Evolutionary conservation across 2,113 vertebrate species (phyloP).

Genomic region (Porphyrio hochstetteri): DNA sequence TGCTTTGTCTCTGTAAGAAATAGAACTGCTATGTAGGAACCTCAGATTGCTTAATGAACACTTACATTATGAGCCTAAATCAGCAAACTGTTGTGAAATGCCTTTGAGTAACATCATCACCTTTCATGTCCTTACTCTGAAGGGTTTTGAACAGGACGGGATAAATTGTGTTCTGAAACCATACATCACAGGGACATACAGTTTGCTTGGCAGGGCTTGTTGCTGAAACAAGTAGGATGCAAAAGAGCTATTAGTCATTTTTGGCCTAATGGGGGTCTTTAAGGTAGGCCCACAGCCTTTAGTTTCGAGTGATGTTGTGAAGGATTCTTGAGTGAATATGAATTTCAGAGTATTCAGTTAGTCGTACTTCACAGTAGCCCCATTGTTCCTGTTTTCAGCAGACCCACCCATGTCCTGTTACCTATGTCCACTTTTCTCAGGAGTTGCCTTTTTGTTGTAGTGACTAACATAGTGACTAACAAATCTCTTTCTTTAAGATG

Average conservation of each 20-base stretch:
- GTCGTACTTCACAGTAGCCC: background rate
- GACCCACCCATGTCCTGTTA: background rate
- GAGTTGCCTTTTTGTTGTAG: background rate
- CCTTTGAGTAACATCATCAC: background rate
- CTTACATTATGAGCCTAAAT: background rate
- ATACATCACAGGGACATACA: rapidly evolving
- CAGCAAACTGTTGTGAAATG: background rate
- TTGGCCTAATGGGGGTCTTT: background rate
- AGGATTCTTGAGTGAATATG: background rate
- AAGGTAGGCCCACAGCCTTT: rapidly evolving
- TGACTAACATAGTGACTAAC: background rate
- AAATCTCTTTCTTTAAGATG: background rate
- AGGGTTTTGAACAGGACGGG: background rate
- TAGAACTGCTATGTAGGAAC: background rate
- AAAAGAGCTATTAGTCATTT: background rate
- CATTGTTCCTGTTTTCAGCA: background rate
- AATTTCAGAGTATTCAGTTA: background rate
- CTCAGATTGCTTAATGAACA: background rate
- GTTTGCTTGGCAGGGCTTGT: background rate
- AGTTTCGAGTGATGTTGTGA: background rate
- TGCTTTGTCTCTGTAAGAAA: background rate
- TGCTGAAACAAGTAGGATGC: background rate
- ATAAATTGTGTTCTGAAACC: background rate
- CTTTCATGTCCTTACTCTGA: background rate
- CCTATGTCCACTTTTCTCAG: background rate